Conservation (phyloP, 1,140 invertebrate genomes). For the Drosophila leontia region DNA sequence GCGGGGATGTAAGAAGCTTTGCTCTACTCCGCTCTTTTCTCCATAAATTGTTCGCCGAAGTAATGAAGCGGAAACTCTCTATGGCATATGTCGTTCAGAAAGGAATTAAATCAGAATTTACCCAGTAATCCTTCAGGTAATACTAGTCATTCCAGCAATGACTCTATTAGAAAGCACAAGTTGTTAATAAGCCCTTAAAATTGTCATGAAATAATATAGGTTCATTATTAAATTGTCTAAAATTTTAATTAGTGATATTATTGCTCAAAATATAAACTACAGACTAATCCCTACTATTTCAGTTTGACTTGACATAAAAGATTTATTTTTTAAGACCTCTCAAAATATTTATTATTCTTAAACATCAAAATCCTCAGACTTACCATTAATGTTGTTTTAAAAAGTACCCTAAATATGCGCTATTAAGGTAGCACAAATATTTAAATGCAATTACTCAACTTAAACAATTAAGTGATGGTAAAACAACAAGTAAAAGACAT, state of each 20-base stretch:
- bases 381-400: not conserved
- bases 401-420: not conserved
- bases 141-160: not conserved
- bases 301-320: not conserved
- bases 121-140: slow-evolving; percentile 16
- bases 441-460: slow-evolving; percentile 9
- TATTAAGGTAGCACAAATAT: not conserved
- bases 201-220: not conserved
- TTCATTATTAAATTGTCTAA: not conserved
- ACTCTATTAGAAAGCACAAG: not conserved
- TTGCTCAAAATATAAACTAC: not conserved
- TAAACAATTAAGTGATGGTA: not conserved
- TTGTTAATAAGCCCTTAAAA: not conserved
- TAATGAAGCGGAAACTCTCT: slow-evolving; percentile 54
- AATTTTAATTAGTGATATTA: not conserved
- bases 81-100: slow-evolving; percentile 36
- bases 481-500: not conserved
- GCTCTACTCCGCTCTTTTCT: slow-evolving; percentile 2
- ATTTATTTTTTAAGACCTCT: not conserved
- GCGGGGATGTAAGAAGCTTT: slow-evolving; percentile 1
- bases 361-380: not conserved
- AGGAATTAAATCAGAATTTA: slow-evolving; percentile 26
- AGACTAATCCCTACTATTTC: not conserved
- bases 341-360: too few species aligned
- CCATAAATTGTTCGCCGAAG: slow-evolving; percentile 23